phyloP scores from a whole-genome alignment of 2,113 vertebrate genomes.

The Poeciliopsis retropinna region DNA sequence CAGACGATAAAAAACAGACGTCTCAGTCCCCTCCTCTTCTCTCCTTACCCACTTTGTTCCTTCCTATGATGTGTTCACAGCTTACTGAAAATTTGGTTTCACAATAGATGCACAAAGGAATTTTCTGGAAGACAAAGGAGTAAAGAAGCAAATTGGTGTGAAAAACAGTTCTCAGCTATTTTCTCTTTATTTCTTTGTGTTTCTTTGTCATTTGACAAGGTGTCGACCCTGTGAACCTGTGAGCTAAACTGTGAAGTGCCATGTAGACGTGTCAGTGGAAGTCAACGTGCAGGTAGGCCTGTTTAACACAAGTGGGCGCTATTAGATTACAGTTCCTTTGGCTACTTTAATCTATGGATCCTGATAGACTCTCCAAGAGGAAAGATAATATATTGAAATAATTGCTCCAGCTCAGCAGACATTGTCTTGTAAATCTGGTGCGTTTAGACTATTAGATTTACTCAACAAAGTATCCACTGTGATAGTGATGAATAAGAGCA shows the following conservation, averaged over 20 bases:
- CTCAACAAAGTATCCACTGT: neutral
- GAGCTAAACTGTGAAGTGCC: conserved; percentile 45
- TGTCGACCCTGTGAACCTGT: conserved; percentile 35
- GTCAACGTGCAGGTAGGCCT: neutral
- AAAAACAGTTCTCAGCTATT: neutral
- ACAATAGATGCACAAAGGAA: conserved; percentile 25
- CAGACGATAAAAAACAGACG: neutral
- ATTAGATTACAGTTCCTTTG: conserved; percentile 37
- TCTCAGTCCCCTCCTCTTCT: neutral
- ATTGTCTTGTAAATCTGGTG: conserved; percentile 30
- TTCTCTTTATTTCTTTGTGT: neutral
- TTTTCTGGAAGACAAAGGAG: conserved; percentile 15
- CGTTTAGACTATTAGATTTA: neutral
- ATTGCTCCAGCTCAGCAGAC: conserved; percentile 19
- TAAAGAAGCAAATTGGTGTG: conserved; percentile 6
- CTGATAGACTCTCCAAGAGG: neutral
- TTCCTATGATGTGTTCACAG: neutral
- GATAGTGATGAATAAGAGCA: conserved; percentile 1
- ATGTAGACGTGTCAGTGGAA: conserved; percentile 1
- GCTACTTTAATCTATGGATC: neutral
- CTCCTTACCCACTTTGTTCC: neutral
- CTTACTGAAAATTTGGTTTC: conserved; percentile 29
- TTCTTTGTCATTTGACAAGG: conserved; percentile 31
- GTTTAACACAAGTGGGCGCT: conserved; percentile 63
- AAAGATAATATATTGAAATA: conserved; percentile 4